phyloP scores from a whole-genome alignment of 2,797 vertebrate genomes.

The Picus viridis region DNA sequence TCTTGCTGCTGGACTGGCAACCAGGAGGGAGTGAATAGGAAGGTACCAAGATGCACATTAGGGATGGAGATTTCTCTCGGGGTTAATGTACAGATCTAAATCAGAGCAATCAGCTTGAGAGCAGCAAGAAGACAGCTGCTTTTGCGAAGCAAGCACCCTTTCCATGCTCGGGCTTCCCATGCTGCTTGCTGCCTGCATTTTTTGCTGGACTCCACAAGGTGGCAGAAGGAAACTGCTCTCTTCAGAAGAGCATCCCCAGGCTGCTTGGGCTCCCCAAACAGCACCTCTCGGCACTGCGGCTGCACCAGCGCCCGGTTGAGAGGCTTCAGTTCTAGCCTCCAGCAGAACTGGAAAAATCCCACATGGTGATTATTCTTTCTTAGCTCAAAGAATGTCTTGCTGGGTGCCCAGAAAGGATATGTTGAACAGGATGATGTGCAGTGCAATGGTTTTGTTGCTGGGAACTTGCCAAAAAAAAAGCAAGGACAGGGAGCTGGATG shows the following conservation, averaged over 20 bases:
- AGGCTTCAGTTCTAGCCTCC: background rate
- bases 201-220: background rate
- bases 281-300: background rate
- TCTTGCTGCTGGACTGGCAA: too few species aligned
- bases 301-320: background rate
- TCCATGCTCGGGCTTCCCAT: accelerated
- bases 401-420: background rate
- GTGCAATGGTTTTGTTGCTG: accelerated
- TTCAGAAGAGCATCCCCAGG: background rate
- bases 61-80: background rate
- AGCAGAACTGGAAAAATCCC: background rate
- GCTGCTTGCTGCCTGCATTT: background rate
- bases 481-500: too few species aligned
- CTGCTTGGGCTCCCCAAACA: background rate
- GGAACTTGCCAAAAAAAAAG: background rate
- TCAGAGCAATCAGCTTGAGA: background rate
- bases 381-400: background rate
- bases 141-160: background rate
- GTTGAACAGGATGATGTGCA: accelerated
- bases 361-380: background rate
- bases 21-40: background rate
- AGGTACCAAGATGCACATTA: background rate
- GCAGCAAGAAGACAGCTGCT: background rate
- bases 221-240: slow-evolving; percentile 1
- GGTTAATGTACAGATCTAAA: background rate